These are phyloP conservation scores for Melitaea athalia DNA, from an alignment of 2,888 invertebrate genomes.

Conservation along the genomic window DNA sequence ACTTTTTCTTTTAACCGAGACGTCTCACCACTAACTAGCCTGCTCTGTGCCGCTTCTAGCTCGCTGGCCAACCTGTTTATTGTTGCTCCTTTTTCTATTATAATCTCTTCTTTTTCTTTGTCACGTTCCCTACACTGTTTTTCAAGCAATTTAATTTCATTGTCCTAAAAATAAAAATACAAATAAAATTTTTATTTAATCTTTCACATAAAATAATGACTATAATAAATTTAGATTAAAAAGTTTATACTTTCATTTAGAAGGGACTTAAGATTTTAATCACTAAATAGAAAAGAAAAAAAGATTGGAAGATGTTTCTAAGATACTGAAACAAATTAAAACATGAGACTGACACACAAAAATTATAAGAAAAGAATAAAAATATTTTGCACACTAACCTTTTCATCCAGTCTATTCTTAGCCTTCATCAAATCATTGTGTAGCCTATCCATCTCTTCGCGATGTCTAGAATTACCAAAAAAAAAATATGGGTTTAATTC, in stretches of 20 bases:
- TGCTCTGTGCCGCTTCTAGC: conserved; percentile 82
- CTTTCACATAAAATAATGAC: neutral
- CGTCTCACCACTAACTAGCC: conserved; percentile 67
- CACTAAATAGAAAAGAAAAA: no score
- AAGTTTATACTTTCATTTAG: no score
- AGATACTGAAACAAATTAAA: no score
- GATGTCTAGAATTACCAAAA: conserved; percentile 59
- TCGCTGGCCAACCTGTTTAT: conserved; percentile 84
- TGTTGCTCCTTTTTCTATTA: conserved; percentile 84
- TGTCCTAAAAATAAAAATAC: conserved; percentile 55
- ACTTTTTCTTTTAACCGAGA: conserved; percentile 69
- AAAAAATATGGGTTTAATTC: conserved; percentile 9
- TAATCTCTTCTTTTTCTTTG: conserved; percentile 81
- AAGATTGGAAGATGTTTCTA: no score
- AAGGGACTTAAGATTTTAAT: no score
- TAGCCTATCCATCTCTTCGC: conserved; percentile 78
- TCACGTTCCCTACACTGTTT: conserved; percentile 81
- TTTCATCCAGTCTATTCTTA: conserved; percentile 79
- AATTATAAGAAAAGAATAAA: no score
- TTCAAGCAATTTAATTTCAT: conserved; percentile 79
- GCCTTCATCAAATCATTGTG: conserved; percentile 80
- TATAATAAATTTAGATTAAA: neutral
- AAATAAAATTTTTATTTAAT: neutral
- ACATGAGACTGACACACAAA: no score
- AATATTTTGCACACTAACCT: conserved; percentile 49